Evolutionary conservation across 2,888 invertebrate species (phyloP).

Genomic region (Drosophila subquinaria): DNA sequence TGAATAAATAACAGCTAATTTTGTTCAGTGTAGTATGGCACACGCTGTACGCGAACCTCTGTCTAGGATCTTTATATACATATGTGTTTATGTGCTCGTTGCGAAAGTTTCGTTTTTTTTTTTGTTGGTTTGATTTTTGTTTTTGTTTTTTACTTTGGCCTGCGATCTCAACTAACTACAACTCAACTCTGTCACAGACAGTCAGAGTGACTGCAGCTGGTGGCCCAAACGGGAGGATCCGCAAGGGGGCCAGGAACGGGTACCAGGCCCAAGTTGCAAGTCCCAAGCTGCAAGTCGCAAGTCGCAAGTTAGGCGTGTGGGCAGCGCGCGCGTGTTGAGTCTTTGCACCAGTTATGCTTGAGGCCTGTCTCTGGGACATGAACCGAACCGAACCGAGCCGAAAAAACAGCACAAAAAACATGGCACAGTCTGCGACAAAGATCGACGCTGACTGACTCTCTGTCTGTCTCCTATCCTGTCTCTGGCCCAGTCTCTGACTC

Average conservation of each 20-base stretch:
- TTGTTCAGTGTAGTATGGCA: slow-evolving; percentile 43
- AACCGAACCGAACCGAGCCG: slow-evolving; percentile 4
- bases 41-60: slow-evolving; percentile 44
- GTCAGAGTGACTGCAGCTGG: slow-evolving; percentile 12
- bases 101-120: slow-evolving; percentile 56
- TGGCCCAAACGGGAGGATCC: background rate
- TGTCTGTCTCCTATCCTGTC: background rate
- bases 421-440: slow-evolving; percentile 48
- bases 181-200: slow-evolving; percentile 61
- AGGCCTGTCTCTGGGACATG: slow-evolving; percentile 68
- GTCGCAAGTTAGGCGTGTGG: slow-evolving; percentile 49
- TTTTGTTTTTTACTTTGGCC: slow-evolving; percentile 37
- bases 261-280: slow-evolving; percentile 11
- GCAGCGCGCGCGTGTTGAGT: slow-evolving; percentile 58
- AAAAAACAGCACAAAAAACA: slow-evolving; percentile 17
- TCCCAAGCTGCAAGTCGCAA: slow-evolving; percentile 1
- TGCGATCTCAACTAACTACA: slow-evolving; percentile 52
- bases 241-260: slow-evolving; percentile 1
- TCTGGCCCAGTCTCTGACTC: background rate
- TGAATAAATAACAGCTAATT: background rate
- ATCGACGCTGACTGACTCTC: slow-evolving; percentile 22
- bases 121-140: slow-evolving; percentile 5
- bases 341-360: slow-evolving; percentile 74
- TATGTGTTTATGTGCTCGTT: slow-evolving; percentile 27
- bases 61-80: slow-evolving; percentile 48